A percentile compares a stretch with the other conserved stretches of the same genome.
Evolutionary conservation across 2,797 vertebrate genomes (phyloP).

Genomic region (Neolamprologus multifasciatus): DNA sequence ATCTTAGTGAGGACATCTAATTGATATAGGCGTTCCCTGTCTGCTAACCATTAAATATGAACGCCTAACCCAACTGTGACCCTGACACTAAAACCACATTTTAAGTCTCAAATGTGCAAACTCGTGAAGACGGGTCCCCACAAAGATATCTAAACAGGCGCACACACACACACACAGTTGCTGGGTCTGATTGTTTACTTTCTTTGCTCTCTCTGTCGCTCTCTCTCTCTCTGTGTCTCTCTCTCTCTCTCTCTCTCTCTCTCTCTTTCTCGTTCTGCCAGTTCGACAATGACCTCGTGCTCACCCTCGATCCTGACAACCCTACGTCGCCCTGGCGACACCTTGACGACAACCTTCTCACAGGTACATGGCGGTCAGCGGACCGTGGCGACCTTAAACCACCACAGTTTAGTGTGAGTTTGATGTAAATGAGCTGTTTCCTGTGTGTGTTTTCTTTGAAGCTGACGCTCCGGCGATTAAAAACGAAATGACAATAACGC

Average conservation of each 20-base stretch:
- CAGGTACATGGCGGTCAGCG: conserved; percentile 48
- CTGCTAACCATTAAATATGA: background rate
- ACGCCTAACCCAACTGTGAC: background rate
- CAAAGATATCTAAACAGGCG: background rate
- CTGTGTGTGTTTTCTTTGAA: background rate
- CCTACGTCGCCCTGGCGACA: conserved; percentile 74
- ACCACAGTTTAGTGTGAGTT: background rate
- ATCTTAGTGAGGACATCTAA: background rate
- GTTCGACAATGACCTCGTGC: conserved; percentile 72
- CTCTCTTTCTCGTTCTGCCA: background rate
- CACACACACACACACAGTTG: background rate
- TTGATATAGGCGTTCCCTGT: fast-evolving
- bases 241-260: background rate
- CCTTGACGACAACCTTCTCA: conserved; percentile 63
- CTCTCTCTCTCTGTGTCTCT: background rate
- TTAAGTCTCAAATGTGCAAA: background rate
- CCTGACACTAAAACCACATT: background rate
- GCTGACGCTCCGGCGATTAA: conserved; percentile 55
- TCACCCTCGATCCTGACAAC: conserved; percentile 76
- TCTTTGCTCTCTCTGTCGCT: background rate
- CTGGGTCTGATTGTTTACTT: background rate
- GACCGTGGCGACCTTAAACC: background rate
- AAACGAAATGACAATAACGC: conserved; percentile 61
- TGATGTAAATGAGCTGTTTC: background rate
- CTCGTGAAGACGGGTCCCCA: background rate